Evolutionary conservation across 2,113 vertebrate genomes (phyloP).

Genomic region (Gallinago jamesoni): DNA sequence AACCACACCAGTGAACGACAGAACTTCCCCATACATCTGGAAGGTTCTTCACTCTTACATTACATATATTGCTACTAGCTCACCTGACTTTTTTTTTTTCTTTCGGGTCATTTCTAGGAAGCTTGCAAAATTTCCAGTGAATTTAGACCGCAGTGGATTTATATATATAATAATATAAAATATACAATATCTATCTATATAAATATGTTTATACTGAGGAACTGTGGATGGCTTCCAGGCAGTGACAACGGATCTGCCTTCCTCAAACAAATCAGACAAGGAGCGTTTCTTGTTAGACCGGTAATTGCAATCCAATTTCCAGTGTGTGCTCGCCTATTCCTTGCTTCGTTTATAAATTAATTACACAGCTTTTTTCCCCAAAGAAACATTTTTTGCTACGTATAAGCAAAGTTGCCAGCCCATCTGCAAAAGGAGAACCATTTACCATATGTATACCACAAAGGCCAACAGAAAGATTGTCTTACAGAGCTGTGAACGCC

Average conservation of each 20-base stretch:
- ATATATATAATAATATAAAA: too few species aligned
- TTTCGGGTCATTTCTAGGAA: not conserved
- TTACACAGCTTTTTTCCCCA: not conserved
- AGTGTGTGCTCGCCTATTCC: not conserved
- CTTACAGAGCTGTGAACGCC: not conserved
- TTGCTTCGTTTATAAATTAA: conserved; percentile 29
- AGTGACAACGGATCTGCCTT: not conserved
- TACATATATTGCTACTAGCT: not conserved
- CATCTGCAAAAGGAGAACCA: not conserved
- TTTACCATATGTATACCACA: not conserved
- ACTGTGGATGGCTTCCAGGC: not conserved
- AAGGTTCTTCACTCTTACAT: not conserved
- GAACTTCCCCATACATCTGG: not conserved
- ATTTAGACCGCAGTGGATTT: not conserved
- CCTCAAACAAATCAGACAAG: not conserved
- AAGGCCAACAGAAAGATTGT: not conserved
- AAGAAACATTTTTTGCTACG: not conserved
- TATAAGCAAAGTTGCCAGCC: not conserved
- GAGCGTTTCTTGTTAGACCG: not conserved
- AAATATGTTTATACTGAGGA: not conserved
- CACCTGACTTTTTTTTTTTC: not conserved
- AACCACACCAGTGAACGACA: not conserved
- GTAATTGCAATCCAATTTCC: conserved; percentile 6
- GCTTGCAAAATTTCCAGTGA: not conserved
- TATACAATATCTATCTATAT: too few species aligned